A percentile compares a stretch with the other conserved stretches of the same genome.
Conservation (phyloP, 2,113 vertebrate genomes). For the Paracanthobrama guichenoti region DNA sequence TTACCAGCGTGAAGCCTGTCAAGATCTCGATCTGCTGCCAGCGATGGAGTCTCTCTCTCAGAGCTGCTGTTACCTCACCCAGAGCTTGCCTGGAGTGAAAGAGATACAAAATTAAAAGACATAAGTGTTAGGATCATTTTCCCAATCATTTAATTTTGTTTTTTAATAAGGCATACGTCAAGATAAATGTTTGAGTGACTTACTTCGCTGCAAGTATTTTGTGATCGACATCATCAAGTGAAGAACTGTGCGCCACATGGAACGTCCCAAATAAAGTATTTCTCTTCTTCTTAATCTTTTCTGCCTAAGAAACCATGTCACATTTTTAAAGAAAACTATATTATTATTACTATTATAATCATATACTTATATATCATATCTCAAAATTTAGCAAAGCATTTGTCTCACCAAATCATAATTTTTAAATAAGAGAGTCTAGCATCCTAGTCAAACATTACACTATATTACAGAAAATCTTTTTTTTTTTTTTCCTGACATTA, state of each 20-base stretch:
- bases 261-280: constrained; percentile 97
- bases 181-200: constrained; percentile 59
- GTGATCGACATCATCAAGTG: constrained; percentile 95
- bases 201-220: constrained; percentile 97
- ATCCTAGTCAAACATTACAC: background rate
- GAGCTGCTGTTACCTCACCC: constrained; percentile 91
- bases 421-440: too few species aligned
- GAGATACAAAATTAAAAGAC: background rate
- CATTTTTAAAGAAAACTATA: background rate
- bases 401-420: background rate
- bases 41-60: constrained; percentile 89
- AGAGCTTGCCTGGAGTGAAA: constrained; percentile 82
- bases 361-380: background rate
- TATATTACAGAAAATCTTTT: too few species aligned
- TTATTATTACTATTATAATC: too few species aligned
- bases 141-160: background rate
- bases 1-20: constrained; percentile 92
- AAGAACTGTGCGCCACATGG: constrained; percentile 96
- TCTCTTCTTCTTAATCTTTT: constrained; percentile 99
- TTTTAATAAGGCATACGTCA: background rate
- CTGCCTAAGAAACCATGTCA: constrained; percentile 74
- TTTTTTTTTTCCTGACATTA: too few species aligned
- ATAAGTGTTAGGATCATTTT: background rate
- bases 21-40: constrained; percentile 97
- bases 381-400: too few species aligned